Evolutionary conservation across 2,113 vertebrate species (phyloP), one percentile per base, ranked within the genome.

Genomic region (Tychaedon coryphoeus): DNA sequence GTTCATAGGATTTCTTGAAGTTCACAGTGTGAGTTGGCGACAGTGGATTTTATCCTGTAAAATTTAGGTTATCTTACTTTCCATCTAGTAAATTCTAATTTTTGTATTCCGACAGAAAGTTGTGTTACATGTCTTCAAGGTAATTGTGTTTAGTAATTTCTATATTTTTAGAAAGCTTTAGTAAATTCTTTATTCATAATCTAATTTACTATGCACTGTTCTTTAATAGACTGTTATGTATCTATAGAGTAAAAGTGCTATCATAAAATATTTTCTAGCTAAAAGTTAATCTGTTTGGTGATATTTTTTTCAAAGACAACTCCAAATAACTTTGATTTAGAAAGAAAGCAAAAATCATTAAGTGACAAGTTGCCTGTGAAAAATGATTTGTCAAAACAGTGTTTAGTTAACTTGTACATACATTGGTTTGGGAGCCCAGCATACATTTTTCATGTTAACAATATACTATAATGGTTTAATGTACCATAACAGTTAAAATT

Each of bases 401-500:
- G 45, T 94, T 96, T 80, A 77, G 79, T 90, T 88, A 82, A 82
- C 90, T 58, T 79, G 48, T 65, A 92, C 70, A 81, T 48, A 82
- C 36, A 60, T 74, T 78, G 62, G 11, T 28, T 93, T 95, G 72
- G 62, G 48, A 81, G 58, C 71, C 33, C 42, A 40, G 19, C 34
- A 48, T 25, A 6, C 47, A 80, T 96, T 88, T 96, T 74, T 95
- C 71, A 88, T 0, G 0, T 81, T 92, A 80, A 36, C 34, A 71
- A 94, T 70, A 47, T 34, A 36, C 69, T 92, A 36, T 62, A 81
- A 83, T 93, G 43, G 36, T 64, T 94, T 95, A 86, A 62, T 92
- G 83, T 74, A 86, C 85, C 90, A 10, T 80, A 93, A 42, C 94
- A 96, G 90, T 93, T 94, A 93, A 94, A 96, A 96, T 96, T 81